Percentiles rank a stretch among this genome's conserved stretches.
phyloP scores from a whole-genome alignment of 2,113 vertebrate species.

The Trogon surrucura region DNA sequence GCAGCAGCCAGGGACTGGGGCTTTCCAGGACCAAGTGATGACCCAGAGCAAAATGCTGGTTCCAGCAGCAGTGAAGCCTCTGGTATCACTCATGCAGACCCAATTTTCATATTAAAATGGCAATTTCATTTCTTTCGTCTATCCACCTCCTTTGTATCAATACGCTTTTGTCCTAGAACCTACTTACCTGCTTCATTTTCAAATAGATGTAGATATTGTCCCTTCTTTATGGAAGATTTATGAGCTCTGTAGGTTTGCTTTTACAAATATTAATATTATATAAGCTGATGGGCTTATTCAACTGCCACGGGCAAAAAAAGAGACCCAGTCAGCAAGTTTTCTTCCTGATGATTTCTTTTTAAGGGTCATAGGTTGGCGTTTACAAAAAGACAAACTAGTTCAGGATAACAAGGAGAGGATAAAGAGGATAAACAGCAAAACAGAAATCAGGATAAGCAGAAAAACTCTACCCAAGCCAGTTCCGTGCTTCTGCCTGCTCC shows the following conservation, averaged over 20 bases:
- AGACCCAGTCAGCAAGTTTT: constrained; percentile 35
- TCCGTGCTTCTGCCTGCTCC: background rate
- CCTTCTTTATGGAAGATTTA: constrained; percentile 48
- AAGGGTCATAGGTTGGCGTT: background rate
- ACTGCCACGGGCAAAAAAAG: constrained; percentile 11
- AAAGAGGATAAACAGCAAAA: constrained; percentile 40
- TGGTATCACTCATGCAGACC: background rate
- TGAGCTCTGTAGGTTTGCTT: constrained; percentile 49
- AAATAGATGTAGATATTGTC: background rate
- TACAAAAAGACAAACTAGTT: constrained; percentile 14
- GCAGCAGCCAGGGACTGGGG: background rate
- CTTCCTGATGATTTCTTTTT: constrained; percentile 27
- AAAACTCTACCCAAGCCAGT: background rate
- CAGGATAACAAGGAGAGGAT: constrained; percentile 27
- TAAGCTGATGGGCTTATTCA: constrained; percentile 45
- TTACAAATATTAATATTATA: constrained; percentile 66
- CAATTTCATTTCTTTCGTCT: constrained; percentile 23
- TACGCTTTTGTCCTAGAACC: constrained; percentile 21
- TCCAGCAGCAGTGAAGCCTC: background rate
- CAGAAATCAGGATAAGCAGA: constrained; percentile 20
- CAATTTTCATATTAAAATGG: constrained; percentile 31
- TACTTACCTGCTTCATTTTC: constrained; percentile 37
- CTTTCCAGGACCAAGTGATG: background rate
- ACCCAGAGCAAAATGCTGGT: background rate
- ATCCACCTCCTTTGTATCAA: background rate